Evolutionary conservation across 1,140 invertebrate species (phyloP).

Genomic region (Gryllus bimaculatus): DNA sequence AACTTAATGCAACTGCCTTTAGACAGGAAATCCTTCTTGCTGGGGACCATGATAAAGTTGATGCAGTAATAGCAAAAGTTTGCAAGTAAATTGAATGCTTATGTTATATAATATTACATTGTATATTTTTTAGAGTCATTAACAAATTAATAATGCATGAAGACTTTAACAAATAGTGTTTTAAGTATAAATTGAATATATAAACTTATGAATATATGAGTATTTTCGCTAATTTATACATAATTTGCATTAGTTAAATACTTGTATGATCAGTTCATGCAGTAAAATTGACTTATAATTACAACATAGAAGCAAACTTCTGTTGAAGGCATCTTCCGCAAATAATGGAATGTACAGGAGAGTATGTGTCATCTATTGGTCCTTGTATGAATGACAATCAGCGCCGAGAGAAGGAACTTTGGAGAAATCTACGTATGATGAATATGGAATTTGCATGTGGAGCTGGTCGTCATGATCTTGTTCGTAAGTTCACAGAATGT

Average conservation of each 20-base stretch:
- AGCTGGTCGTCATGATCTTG: not conserved
- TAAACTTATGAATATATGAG: too few relatives aligned
- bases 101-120: not conserved
- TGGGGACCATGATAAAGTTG: not conserved
- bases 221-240: too few relatives aligned
- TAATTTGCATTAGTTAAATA: too few relatives aligned
- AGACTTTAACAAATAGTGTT: too few relatives aligned
- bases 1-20: not conserved
- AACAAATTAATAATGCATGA: too few relatives aligned
- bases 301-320: too few relatives aligned
- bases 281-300: too few relatives aligned
- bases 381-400: not conserved
- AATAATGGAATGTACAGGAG: not conserved
- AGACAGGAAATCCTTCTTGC: not conserved
- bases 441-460: not conserved
- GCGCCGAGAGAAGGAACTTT: not conserved
- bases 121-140: too few relatives aligned
- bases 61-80: not conserved
- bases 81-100: not conserved
- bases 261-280: too few relatives aligned
- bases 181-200: too few relatives aligned
- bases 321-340: not conserved
- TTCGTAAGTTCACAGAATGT: not conserved
- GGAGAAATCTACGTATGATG: conserved; percentile 4
- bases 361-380: not conserved